These are phyloP conservation scores for Bufotes viridis DNA, from an alignment of 2,797 vertebrate species.

Conservation along the genomic window DNA sequence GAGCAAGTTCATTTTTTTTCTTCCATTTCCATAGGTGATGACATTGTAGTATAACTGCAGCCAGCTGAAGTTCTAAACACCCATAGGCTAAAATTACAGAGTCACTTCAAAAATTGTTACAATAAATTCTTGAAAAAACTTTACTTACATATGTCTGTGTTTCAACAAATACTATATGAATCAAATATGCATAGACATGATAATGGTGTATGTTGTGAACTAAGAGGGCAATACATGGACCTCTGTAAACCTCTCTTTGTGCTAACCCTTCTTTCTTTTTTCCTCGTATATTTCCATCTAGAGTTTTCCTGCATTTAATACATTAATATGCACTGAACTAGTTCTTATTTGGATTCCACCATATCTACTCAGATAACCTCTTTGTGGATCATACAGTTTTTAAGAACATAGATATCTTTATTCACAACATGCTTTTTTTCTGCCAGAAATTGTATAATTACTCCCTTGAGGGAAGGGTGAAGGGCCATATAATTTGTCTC, in stretches of 20 bases:
- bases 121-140: neutral
- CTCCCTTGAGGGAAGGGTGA: slow-evolving; percentile 68
- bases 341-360: slow-evolving; percentile 47
- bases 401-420: slow-evolving; percentile 52
- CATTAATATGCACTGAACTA: slow-evolving; percentile 32
- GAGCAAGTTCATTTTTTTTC: neutral
- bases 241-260: neutral
- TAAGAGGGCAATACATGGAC: neutral
- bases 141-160: neutral
- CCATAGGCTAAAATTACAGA: neutral
- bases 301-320: neutral
- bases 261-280: neutral
- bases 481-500: slow-evolving; percentile 64
- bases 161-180: neutral
- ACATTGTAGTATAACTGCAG: neutral
- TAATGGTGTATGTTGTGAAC: neutral
- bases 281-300: slow-evolving; percentile 27
- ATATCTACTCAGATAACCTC: slow-evolving; percentile 57
- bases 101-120: neutral
- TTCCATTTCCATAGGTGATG: neutral
- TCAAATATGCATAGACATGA: neutral
- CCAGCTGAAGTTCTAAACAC: neutral
- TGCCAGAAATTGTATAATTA: slow-evolving; percentile 66
- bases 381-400: slow-evolving; percentile 31
- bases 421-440: slow-evolving; percentile 60